Conservation (phyloP, 1,140 invertebrate genomes). For the Orius laevigatus region DNA sequence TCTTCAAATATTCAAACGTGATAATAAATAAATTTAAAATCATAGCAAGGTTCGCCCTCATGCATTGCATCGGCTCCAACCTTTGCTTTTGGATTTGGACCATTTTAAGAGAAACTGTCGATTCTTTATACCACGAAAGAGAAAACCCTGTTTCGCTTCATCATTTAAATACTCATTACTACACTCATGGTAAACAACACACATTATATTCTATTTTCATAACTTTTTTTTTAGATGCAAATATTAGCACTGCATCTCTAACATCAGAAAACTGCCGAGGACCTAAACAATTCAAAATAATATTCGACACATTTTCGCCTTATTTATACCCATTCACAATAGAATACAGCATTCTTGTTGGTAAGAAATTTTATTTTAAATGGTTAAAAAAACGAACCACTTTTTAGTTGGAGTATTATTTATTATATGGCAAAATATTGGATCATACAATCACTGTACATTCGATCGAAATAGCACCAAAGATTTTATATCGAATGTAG, state of each 20-base stretch:
- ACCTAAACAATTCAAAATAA: conserved; percentile 27
- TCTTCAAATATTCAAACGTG: conserved; percentile 63
- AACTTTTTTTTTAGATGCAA: neutral
- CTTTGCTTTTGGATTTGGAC: conserved; percentile 57
- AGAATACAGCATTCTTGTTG: conserved; percentile 60
- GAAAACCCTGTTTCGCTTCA: conserved; percentile 2
- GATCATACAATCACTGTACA: conserved; percentile 23
- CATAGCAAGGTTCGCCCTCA: conserved; percentile 47
- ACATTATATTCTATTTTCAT: neutral
- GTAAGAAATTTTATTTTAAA: conserved; percentile 27
- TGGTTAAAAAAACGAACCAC: neutral
- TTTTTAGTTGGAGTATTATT: conserved; percentile 47
- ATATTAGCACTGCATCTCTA: conserved; percentile 12
- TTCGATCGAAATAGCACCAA: conserved; percentile 22
- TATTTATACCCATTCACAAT: conserved; percentile 83
- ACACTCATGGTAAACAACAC: conserved; percentile 7
- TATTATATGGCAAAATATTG: conserved; percentile 55
- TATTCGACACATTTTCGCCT: conserved; percentile 63
- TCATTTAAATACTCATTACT: conserved; percentile 2
- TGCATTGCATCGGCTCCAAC: conserved; percentile 55
- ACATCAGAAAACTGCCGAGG: conserved; percentile 21
- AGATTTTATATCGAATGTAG: conserved; percentile 36
- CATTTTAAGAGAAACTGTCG: conserved; percentile 48
- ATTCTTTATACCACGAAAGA: conserved; percentile 28
- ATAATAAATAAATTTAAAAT: conserved; percentile 39